Percentiles rank a stretch among this genome's conserved stretches.
These are phyloP conservation scores for Eueremaeus valkanovi DNA, from an alignment of 2,888 invertebrate species.

Conservation along the genomic window DNA sequence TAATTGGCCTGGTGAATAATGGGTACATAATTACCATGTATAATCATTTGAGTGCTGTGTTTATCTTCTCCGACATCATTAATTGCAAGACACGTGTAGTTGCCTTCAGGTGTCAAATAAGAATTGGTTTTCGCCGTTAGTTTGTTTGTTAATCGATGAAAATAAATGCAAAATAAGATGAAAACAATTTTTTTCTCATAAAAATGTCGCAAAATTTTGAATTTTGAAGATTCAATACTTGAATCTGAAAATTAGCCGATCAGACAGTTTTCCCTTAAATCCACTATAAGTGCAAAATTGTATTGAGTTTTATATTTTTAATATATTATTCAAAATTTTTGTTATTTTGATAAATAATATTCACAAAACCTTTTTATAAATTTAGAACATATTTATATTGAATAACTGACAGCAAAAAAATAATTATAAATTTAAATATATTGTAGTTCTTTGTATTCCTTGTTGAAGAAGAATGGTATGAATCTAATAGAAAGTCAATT, in stretches of 20 bases:
- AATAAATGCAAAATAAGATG: too few relatives aligned
- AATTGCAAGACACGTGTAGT: slow-evolving; percentile 40
- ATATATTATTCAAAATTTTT: background rate
- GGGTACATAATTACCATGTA: slow-evolving; percentile 37
- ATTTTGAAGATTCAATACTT: too few relatives aligned
- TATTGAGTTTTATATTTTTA: too few relatives aligned
- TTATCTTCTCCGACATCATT: slow-evolving; percentile 40
- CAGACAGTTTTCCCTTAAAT: too few relatives aligned
- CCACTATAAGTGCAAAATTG: too few relatives aligned
- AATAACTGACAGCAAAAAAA: slow-evolving; percentile 2
- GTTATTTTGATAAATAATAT: background rate
- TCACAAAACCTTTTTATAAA: slow-evolving; percentile 7
- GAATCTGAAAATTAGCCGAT: too few relatives aligned
- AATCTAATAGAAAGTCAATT: slow-evolving; percentile 10
- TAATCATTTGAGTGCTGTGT: slow-evolving; percentile 32
- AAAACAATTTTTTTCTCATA: too few relatives aligned
- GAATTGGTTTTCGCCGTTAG: background rate
- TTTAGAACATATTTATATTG: slow-evolving; percentile 15
- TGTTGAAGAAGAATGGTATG: background rate
- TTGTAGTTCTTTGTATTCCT: background rate
- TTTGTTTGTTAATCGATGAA: too few relatives aligned
- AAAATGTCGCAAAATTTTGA: too few relatives aligned
- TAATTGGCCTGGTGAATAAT: background rate
- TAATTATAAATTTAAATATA: background rate
- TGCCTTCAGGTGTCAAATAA: slow-evolving; percentile 13